A percentile compares a stretch with the other conserved stretches of the same genome.
phyloP scores from a whole-genome alignment of 2,888 invertebrate species.

The Ypsolopha scabrella region DNA sequence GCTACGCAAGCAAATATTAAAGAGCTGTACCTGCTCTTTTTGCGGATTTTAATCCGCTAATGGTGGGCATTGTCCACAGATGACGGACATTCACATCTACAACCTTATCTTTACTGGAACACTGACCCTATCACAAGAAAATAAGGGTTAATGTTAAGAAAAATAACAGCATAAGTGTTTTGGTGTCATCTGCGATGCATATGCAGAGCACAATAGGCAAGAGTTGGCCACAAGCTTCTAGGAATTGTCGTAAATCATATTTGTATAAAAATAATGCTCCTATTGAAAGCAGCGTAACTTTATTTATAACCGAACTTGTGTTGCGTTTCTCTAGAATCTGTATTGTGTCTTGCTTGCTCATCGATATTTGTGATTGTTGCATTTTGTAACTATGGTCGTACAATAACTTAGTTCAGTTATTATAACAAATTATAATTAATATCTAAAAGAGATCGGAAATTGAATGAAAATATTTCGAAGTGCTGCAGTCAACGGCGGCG shows the following conservation, averaged over 20 bases:
- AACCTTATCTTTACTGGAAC: conserved; percentile 19
- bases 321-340: not conserved
- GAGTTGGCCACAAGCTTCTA: conserved; percentile 43
- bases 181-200: not conserved
- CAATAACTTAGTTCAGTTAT: not conserved
- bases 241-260: conserved; percentile 51
- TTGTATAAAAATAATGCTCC: conserved; percentile 22
- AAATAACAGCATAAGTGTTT: not conserved
- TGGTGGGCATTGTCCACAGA: conserved; percentile 65
- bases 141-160: not conserved
- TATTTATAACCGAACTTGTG: not conserved
- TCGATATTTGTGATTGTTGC: not conserved
- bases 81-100: conserved; percentile 37
- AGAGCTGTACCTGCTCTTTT: conserved; percentile 58
- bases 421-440: not conserved
- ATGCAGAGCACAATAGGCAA: conserved; percentile 41
- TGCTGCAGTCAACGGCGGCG: not conserved
- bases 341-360: not conserved
- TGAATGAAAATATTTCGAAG: not conserved
- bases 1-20: conserved; percentile 12
- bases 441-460: not conserved
- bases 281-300: not conserved
- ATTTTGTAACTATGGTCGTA: not conserved
- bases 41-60: conserved; percentile 62
- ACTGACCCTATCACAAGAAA: not conserved